Percentiles rank a stretch among this genome's conserved stretches.
These are phyloP conservation scores for Heliopora coerulea DNA, from an alignment of 92 coral and sea anemone species.

Conservation along the genomic window DNA sequence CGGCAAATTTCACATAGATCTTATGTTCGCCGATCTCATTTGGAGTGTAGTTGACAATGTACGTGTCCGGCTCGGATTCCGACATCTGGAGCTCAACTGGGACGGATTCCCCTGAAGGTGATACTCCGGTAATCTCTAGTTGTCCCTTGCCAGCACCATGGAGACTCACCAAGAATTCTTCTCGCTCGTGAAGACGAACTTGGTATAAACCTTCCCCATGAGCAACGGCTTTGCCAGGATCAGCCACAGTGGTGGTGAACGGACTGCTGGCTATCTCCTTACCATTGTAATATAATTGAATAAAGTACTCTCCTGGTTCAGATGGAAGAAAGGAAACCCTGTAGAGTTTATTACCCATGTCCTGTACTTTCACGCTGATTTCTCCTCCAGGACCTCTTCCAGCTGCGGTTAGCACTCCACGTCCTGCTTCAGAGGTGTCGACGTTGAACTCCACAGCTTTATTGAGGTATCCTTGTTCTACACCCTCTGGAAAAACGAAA, in stretches of 20 bases:
- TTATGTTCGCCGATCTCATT: conserved; percentile 83
- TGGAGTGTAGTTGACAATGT: conserved; percentile 76
- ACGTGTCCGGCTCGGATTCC: conserved; percentile 71
- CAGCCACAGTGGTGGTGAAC: conserved; percentile 61
- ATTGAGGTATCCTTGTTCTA: conserved; percentile 63
- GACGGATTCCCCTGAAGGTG: conserved; percentile 78
- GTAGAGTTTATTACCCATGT: conserved; percentile 59
- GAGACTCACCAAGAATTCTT: conserved; percentile 79
- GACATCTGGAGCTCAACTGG: conserved; percentile 77
- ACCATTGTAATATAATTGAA: conserved; percentile 79
- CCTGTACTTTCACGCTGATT: conserved; percentile 81
- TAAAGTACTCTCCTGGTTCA: conserved; percentile 74
- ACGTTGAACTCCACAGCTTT: conserved; percentile 79
- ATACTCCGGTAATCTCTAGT: conserved; percentile 85
- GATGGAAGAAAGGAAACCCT: conserved; percentile 77
- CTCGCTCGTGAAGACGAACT: conserved; percentile 51
- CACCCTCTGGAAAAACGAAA: conserved; percentile 53
- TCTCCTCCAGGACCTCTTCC: conserved; percentile 82
- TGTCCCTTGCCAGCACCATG: conserved; percentile 85
- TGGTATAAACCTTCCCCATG: conserved; percentile 76
- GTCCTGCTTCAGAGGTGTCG: conserved; percentile 93
- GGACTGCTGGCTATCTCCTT: conserved; percentile 90
- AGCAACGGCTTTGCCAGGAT: conserved; percentile 73
- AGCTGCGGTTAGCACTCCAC: conserved; percentile 80
- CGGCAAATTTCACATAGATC: conserved; percentile 77